Evolutionary conservation across 2,888 invertebrate genomes (phyloP).

Genomic region (Polietes domitor): DNA sequence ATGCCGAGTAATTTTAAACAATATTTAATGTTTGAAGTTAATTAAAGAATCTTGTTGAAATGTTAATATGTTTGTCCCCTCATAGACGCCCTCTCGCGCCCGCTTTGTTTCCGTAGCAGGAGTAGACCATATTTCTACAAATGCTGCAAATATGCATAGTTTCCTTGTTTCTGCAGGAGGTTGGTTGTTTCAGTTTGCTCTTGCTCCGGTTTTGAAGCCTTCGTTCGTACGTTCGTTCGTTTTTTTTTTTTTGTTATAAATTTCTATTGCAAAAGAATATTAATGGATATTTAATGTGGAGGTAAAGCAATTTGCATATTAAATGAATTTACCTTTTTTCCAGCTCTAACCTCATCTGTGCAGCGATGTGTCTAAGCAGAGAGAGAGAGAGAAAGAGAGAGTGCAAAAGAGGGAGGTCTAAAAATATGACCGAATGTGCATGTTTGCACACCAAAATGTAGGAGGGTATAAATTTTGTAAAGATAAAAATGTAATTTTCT

Average conservation of each 20-base stretch:
- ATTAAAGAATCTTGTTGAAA: constrained; percentile 58
- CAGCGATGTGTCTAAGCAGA: not conserved
- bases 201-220: constrained; percentile 9
- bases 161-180: constrained; percentile 5
- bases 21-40: constrained; percentile 41
- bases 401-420: too few species aligned
- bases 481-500: constrained; percentile 24
- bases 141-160: constrained; percentile 55
- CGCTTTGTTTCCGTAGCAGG: not conserved
- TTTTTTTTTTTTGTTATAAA: constrained; percentile 42
- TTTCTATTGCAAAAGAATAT: constrained; percentile 63
- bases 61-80: constrained; percentile 41
- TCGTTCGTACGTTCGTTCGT: too few species aligned
- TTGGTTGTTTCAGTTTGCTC: constrained; percentile 39
- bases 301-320: constrained; percentile 67
- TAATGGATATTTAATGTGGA: constrained; percentile 65
- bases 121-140: constrained; percentile 60
- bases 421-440: constrained; percentile 22
- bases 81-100: not conserved
- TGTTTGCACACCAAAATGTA: not conserved
- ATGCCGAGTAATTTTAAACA: not conserved
- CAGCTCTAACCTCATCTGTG: not conserved
- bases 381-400: too few species aligned
- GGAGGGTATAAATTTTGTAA: constrained; percentile 12
- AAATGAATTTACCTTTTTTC: constrained; percentile 53